Evolutionary conservation across 1,140 invertebrate species (phyloP), one percentile per base, ranked within the genome.

Genomic region (Rhyacophila brunnea): DNA sequence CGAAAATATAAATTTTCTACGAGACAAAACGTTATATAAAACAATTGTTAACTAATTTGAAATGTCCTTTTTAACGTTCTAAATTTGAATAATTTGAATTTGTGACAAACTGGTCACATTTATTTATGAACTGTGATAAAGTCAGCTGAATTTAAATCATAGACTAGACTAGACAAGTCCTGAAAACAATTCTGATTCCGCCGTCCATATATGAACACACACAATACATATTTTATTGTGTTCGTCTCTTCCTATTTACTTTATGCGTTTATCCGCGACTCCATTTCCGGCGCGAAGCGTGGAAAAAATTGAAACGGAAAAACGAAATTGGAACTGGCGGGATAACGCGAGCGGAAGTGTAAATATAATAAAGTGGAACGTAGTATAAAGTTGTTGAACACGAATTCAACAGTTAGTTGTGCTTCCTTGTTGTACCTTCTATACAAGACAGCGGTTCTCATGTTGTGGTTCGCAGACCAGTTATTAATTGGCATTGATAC

Each of bases 181-280:
- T 28, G 23, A 28, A 28, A 28, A 28, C 23, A 28, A 28, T 28
- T 9, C 4, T 9, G 13, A n/a, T 14, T 6, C 17, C 42, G 17
- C 20, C 44, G 13, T 38, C 4, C 23, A n/a, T 14, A 15, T 28
- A 28, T 20, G 15, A 1, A 6, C 20, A 15, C 43, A 18, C 15
- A 7, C 15, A 58, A 56, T 64, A 60, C 62, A 64, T 64, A 64
- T 64, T 64, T 64, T 60, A 64, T 64, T 55, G 48, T 55, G 57
- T 64, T 64, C 62, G 62, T 64, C 62, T 64, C 62, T 56, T 64
- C 53, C 53, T 64, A 60, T 64, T 64, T 64, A 64, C 62, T 64
- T 60, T 59, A 64, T 64, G 62, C 62, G 62, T 60, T 60, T 60
- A 60, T 64, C 62, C 62, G 62, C 58, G 58, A 60, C 53, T 64